Conservation (phyloP, 2,113 vertebrate species). For the Chaetura pelagica region DNA sequence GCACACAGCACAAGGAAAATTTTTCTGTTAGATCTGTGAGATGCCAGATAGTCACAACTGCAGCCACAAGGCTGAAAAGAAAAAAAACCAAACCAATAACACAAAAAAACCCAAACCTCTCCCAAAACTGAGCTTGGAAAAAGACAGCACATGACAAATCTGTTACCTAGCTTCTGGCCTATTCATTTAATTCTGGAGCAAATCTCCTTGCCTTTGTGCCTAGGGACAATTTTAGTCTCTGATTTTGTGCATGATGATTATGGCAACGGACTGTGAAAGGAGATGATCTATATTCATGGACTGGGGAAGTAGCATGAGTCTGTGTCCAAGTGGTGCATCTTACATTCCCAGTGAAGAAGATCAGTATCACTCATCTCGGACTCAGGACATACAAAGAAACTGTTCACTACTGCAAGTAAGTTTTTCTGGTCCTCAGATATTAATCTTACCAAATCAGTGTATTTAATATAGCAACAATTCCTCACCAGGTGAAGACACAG, state of each 20-base stretch:
- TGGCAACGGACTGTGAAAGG: accelerated
- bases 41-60: background rate
- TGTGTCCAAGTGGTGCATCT: background rate
- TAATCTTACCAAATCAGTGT: background rate
- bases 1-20: background rate
- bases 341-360: background rate
- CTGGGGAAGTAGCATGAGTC: background rate
- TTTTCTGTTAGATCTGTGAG: background rate
- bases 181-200: background rate
- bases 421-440: background rate
- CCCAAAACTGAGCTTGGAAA: background rate
- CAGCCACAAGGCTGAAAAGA: background rate
- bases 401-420: background rate
- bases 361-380: background rate
- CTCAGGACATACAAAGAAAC: background rate
- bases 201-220: background rate
- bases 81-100: background rate
- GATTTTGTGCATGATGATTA: background rate
- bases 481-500: background rate
- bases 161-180: background rate
- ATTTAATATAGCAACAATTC: background rate
- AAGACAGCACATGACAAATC: background rate
- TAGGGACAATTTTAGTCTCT: background rate
- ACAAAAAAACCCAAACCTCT: no score
- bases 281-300: background rate